Evolutionary conservation across 2,888 invertebrate species (phyloP).

Genomic region (Copidosoma aretas): DNA sequence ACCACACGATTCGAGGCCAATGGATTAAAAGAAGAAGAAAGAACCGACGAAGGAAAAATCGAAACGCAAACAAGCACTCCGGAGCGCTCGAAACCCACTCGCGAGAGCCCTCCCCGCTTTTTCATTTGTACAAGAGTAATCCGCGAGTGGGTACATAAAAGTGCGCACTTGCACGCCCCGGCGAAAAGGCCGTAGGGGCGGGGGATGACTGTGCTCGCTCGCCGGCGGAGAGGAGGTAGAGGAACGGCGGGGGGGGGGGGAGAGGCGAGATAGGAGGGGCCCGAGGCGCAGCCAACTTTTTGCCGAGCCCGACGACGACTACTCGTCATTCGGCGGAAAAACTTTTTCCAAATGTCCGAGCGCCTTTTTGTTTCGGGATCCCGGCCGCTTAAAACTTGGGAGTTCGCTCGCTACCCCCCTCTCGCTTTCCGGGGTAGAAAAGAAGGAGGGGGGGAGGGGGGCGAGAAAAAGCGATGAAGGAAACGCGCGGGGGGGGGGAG

Average conservation of each 20-base stretch:
- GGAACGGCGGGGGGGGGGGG: background rate
- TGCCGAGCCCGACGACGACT: constrained; percentile 44
- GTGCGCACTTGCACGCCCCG: constrained; percentile 27
- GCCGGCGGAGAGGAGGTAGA: background rate
- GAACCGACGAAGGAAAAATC: constrained; percentile 12
- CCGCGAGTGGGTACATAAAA: constrained; percentile 32
- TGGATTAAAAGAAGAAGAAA: too few species aligned
- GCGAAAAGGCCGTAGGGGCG: background rate
- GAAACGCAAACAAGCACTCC: constrained; percentile 9
- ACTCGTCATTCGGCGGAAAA: constrained; percentile 44
- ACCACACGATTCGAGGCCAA: too few species aligned
- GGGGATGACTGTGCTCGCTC: background rate
- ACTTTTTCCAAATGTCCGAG: constrained; percentile 46
- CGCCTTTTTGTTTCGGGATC: constrained; percentile 41
- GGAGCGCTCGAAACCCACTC: constrained; percentile 5
- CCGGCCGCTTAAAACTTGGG: constrained; percentile 44
- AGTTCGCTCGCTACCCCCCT: background rate
- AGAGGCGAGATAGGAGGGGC: constrained; percentile 5
- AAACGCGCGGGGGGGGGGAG: background rate
- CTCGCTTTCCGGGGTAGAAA: background rate
- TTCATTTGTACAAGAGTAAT: constrained; percentile 20
- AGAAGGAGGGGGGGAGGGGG: background rate
- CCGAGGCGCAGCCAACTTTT: constrained; percentile 38
- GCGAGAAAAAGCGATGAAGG: background rate
- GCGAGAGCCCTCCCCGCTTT: constrained; percentile 4